These are phyloP conservation scores for Characodon lateralis DNA, from an alignment of 2,797 vertebrate species.

Conservation along the genomic window DNA sequence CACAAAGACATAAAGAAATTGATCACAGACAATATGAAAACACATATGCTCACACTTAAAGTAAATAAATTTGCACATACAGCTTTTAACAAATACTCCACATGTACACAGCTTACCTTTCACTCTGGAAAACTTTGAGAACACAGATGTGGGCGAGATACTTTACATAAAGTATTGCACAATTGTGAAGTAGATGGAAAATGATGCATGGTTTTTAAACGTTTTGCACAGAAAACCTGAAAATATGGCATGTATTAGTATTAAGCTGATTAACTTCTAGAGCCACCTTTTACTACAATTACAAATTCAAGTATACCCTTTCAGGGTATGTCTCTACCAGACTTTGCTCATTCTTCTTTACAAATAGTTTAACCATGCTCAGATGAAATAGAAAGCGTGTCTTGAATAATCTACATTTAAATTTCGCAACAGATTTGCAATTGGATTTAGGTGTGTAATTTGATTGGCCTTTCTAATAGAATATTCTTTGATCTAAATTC, in stretches of 20 bases:
- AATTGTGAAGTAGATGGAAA: neutral
- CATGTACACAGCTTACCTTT: neutral
- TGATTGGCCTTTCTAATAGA: neutral
- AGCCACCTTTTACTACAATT: neutral
- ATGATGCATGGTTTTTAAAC: neutral
- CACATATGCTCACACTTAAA: neutral
- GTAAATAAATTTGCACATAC: neutral
- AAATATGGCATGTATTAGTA: neutral
- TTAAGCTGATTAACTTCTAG: neutral
- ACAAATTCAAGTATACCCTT: neutral
- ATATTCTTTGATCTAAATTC: neutral
- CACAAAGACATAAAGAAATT: slow-evolving; percentile 6
- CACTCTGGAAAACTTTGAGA: neutral
- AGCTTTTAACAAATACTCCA: neutral
- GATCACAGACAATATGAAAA: neutral
- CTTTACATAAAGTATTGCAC: neutral
- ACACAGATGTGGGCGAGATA: neutral
- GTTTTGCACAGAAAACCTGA: neutral
- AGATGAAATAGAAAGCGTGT: neutral
- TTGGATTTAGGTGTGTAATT: neutral
- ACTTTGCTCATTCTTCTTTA: neutral
- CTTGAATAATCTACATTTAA: neutral
- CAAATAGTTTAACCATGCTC: neutral
- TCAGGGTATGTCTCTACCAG: neutral
- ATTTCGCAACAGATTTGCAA: neutral